A percentile compares a stretch with the other conserved stretches of the same genome.
Evolutionary conservation across 2,888 invertebrate genomes (phyloP).

Genomic region (Calephelis perditalis): DNA sequence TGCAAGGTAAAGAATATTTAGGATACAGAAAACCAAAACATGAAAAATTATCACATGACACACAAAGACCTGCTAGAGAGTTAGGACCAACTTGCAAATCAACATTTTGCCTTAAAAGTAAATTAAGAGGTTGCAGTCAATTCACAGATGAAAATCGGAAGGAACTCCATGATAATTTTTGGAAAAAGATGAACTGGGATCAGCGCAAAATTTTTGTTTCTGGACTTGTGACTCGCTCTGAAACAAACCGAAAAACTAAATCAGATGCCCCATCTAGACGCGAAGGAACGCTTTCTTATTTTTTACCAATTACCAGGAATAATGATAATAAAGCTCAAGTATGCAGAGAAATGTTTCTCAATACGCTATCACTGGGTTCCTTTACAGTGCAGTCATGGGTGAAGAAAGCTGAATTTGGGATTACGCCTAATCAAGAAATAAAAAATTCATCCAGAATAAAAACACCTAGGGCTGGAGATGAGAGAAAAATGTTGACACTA

Average conservation of each 20-base stretch:
- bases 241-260: background rate
- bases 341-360: background rate
- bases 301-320: background rate
- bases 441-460: background rate
- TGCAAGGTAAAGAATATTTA: background rate
- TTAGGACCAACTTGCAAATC: background rate
- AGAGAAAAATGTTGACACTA: constrained; percentile 2
- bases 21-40: background rate
- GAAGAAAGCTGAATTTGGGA: background rate
- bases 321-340: background rate
- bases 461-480: background rate
- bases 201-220: background rate
- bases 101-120: background rate
- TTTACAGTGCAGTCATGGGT: background rate
- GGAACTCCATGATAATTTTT: background rate
- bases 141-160: background rate
- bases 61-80: background rate
- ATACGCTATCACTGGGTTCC: background rate
- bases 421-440: background rate
- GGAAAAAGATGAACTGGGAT: background rate
- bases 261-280: background rate
- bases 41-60: background rate
- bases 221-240: background rate
- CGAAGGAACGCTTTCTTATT: background rate
- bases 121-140: background rate